A percentile compares a stretch with the other conserved stretches of the same genome.
Conservation (phyloP, 2,888 invertebrate genomes). For the Aporophyla nigra region DNA sequence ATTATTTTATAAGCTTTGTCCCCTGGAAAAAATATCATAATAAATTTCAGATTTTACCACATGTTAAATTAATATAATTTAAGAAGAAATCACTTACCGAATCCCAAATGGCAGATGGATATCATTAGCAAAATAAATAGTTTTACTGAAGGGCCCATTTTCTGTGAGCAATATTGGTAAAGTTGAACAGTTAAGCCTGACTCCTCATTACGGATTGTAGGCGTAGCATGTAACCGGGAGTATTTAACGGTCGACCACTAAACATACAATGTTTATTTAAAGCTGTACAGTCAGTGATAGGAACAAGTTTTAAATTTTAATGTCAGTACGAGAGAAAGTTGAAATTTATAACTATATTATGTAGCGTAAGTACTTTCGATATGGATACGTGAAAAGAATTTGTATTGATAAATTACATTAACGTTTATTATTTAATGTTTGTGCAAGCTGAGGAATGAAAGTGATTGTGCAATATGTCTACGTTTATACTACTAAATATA, state of each 20-base stretch:
- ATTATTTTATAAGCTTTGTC: conserved; percentile 81
- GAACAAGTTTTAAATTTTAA: conserved; percentile 90
- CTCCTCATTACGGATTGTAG: conserved; percentile 82
- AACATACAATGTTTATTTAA: conserved; percentile 82
- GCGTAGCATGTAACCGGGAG: conserved; percentile 79
- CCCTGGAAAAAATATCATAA: conserved; percentile 52
- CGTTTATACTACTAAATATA: not conserved
- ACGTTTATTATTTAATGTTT: conserved; percentile 47
- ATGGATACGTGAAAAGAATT: conserved; percentile 78
- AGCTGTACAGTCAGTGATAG: conserved; percentile 79
- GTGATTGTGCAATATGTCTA: conserved; percentile 24
- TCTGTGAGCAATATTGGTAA: conserved; percentile 55
- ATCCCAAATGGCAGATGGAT: conserved; percentile 62
- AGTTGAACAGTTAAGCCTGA: conserved; percentile 72
- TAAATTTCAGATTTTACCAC: conserved; percentile 1
- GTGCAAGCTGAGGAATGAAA: conserved; percentile 19
- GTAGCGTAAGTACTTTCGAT: conserved; percentile 79
- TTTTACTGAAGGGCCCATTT: conserved; percentile 68
- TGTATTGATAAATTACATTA: conserved; percentile 50
- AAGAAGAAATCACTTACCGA: conserved; percentile 69
- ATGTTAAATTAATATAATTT: not conserved
- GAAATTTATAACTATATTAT: conserved; percentile 75
- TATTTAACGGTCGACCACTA: conserved; percentile 85
- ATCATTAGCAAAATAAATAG: conserved; percentile 67
- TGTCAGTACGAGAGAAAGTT: conserved; percentile 86